phyloP scores from a whole-genome alignment of 1,140 invertebrate genomes.

The Pectinophora gossypiella region DNA sequence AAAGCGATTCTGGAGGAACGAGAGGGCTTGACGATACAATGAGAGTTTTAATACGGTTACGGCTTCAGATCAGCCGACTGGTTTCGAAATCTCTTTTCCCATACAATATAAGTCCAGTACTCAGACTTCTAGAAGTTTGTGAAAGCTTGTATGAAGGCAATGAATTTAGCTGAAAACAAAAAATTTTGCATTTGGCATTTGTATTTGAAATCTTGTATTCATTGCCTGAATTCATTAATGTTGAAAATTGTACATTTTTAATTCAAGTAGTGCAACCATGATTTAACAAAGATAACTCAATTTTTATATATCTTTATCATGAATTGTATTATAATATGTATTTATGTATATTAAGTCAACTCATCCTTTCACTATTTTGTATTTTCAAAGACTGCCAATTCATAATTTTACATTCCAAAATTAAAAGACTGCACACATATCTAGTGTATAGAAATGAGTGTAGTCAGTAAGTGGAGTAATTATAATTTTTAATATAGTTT shows the following conservation, averaged over 20 bases:
- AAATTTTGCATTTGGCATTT: no score
- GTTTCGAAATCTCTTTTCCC: conserved; percentile 90
- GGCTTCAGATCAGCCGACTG: conserved; percentile 87
- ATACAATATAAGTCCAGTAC: conserved; percentile 92
- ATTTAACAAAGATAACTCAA: no score
- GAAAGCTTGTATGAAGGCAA: conserved; percentile 91
- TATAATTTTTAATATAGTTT: background rate
- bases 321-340: no score
- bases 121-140: conserved; percentile 88
- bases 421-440: no score
- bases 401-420: conserved; percentile 44
- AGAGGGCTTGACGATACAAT: conserved; percentile 88
- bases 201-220: no score
- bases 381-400: conserved; percentile 39
- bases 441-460: no score
- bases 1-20: conserved; percentile 67
- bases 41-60: conserved; percentile 86
- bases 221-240: no score
- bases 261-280: no score
- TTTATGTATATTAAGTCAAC: no score
- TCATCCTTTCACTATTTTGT: background rate
- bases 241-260: no score
- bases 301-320: no score
- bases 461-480: no score
- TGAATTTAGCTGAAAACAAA: conserved; percentile 78